phyloP scores from a whole-genome alignment of 2,797 vertebrate genomes.

The Tangara arthus region DNA sequence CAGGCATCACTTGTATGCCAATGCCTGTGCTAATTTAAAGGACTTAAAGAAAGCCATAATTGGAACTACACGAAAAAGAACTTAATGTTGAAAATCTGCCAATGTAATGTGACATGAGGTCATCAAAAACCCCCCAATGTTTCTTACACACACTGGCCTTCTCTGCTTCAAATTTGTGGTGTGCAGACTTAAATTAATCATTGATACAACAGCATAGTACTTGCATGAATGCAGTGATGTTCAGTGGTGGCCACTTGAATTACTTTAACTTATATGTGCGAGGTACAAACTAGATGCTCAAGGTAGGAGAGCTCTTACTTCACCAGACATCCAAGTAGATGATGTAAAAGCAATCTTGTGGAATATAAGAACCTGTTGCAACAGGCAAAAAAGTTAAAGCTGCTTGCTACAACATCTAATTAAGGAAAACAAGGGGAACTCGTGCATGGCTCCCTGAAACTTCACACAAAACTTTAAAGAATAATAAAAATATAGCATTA shows the following conservation, averaged over 20 bases:
- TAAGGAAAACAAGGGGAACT: neutral
- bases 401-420: neutral
- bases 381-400: neutral
- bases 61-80: neutral
- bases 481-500: neutral
- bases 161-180: neutral
- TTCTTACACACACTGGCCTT: neutral
- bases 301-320: neutral
- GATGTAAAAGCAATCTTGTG: neutral
- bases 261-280: neutral
- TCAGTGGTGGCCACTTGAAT: neutral
- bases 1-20: neutral
- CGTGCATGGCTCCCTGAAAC: neutral
- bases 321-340: neutral
- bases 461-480: accelerated
- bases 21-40: neutral
- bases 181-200: neutral
- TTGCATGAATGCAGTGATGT: neutral
- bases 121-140: accelerated
- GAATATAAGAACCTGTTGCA: accelerated
- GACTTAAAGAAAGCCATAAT: neutral
- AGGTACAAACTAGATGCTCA: neutral
- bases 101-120: neutral
- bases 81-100: neutral
- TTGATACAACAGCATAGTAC: accelerated